phyloP scores from a whole-genome alignment of 53 echinoderm and acorn worm genomes.

The Antedon mediterranea region DNA sequence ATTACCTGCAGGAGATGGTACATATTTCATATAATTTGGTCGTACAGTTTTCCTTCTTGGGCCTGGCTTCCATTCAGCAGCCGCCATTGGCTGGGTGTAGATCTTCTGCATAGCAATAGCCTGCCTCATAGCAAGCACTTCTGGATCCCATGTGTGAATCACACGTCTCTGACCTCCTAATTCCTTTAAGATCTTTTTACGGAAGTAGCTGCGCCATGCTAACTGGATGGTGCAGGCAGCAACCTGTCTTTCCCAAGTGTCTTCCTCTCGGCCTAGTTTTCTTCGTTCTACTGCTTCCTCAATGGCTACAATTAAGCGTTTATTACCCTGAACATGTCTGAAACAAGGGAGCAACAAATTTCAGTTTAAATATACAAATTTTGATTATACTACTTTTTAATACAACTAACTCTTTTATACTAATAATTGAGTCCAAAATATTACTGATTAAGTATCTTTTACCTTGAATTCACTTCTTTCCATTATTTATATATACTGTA shows the following conservation, averaged over 20 bases:
- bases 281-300: conserved; percentile 3
- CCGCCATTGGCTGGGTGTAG: conserved; percentile 29
- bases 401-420: no score
- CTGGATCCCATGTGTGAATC: conserved; percentile 31
- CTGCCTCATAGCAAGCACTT: conserved; percentile 43
- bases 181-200: conserved; percentile 18
- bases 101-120: conserved; percentile 19
- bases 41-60: conserved; percentile 26
- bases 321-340: neutral
- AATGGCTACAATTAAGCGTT: neutral
- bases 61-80: conserved; percentile 18
- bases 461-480: no score
- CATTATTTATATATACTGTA: no score
- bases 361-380: no score
- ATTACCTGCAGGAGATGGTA: conserved; percentile 74
- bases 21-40: conserved; percentile 49
- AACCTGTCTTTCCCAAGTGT: conserved; percentile 25
- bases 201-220: conserved; percentile 35
- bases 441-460: no score
- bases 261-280: conserved; percentile 3
- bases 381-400: no score
- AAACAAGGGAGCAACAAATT: neutral
- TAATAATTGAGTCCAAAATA: no score
- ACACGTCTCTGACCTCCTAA: conserved; percentile 18
- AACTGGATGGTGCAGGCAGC: conserved; percentile 52